Evolutionary conservation across 30 jellyfish, hydroid and myxozoan species (phyloP).

Genomic region (Pseudorhiza aurosa): DNA sequence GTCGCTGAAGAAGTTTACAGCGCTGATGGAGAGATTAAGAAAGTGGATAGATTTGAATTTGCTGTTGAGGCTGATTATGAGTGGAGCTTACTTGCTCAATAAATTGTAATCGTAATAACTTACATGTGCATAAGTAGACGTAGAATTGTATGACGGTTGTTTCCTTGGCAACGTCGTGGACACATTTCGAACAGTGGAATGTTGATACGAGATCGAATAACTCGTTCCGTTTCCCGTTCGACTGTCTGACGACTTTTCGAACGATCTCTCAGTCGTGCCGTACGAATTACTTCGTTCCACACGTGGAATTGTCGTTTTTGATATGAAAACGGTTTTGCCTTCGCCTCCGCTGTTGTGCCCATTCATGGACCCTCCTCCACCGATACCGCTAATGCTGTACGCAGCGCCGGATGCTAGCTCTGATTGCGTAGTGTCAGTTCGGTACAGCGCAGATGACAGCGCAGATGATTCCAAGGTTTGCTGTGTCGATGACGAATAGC

Average conservation of each 20-base stretch:
- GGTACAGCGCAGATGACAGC: constrained; percentile 38
- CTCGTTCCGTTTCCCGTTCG: constrained; percentile 61
- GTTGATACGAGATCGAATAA: constrained; percentile 78
- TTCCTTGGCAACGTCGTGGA: constrained; percentile 72
- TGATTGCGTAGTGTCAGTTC: constrained; percentile 46
- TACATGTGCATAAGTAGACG: constrained; percentile 52
- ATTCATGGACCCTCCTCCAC: constrained; percentile 25
- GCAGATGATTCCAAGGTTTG: constrained; percentile 69
- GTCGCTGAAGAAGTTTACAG: no score
- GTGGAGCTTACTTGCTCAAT: no score
- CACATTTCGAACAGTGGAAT: constrained; percentile 73
- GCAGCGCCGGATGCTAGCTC: constrained; percentile 18
- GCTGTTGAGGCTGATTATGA: no score
- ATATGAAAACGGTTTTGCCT: constrained; percentile 31
- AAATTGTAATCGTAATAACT: no score
- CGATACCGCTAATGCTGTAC: neutral
- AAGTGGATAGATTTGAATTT: no score
- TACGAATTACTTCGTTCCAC: constrained; percentile 51
- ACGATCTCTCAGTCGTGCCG: constrained; percentile 47
- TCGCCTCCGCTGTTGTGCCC: constrained; percentile 24
- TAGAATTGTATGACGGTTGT: constrained; percentile 26
- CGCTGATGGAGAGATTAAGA: no score
- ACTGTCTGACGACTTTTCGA: constrained; percentile 46
- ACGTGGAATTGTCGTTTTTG: constrained; percentile 74
- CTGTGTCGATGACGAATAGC: constrained; percentile 59